Conservation (phyloP, 2,797 vertebrate species). For the Taenioides sp. region DNA sequence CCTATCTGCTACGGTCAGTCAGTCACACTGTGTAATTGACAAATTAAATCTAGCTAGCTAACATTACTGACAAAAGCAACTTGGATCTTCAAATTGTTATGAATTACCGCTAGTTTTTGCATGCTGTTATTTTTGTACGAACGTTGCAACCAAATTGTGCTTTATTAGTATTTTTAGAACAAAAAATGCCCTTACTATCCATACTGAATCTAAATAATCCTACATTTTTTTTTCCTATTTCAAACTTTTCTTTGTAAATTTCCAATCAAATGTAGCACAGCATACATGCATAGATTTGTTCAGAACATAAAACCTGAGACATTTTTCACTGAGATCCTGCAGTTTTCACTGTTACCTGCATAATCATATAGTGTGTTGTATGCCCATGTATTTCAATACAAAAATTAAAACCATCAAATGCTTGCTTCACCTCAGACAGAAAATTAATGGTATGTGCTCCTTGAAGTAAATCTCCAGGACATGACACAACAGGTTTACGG, state of each 20-base stretch:
- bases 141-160: not conserved
- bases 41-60: no score
- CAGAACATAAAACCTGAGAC: not conserved
- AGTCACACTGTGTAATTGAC: not conserved
- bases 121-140: not conserved
- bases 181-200: no score
- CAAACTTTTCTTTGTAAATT: no score
- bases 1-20: constrained; percentile 77
- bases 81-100: not conserved
- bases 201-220: no score
- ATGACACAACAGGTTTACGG: constrained; percentile 12
- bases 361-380: not conserved
- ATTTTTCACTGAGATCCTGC: no score
- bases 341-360: not conserved
- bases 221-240: no score
- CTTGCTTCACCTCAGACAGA: not conserved
- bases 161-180: no score
- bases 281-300: not conserved
- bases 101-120: not conserved
- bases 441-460: not conserved
- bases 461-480: not conserved
- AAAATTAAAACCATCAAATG: not conserved
- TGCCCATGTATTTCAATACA: not conserved
- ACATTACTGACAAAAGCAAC: not conserved
- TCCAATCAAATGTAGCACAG: no score